Percentiles rank a stretch among this genome's conserved stretches.
phyloP scores from a whole-genome alignment of 2,888 invertebrate genomes.

The Cactoblastis cactorum region DNA sequence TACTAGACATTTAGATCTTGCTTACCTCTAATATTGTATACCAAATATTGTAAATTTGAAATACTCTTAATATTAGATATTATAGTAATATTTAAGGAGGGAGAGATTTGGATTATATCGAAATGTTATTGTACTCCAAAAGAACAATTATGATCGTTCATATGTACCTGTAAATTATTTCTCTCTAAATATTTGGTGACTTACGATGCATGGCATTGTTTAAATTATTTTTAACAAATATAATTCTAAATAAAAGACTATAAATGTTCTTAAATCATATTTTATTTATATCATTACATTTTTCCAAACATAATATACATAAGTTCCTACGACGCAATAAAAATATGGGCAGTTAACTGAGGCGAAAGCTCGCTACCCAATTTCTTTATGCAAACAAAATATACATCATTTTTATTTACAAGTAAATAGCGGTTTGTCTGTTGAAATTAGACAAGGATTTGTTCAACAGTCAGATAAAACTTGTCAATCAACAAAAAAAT shows the following conservation, averaged over 20 bases:
- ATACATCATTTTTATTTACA: no score
- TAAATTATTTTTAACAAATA: constrained; percentile 17
- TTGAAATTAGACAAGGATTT: no score
- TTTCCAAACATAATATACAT: background rate
- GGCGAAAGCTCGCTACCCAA: no score
- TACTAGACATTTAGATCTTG: background rate
- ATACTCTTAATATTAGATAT: constrained; percentile 18
- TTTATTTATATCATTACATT: background rate
- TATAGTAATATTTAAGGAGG: constrained; percentile 33
- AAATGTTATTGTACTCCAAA: constrained; percentile 28
- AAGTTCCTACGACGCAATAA: no score
- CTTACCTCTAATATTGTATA: background rate
- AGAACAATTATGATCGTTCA: constrained; percentile 24
- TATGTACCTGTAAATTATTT: constrained; percentile 18
- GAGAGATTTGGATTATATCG: constrained; percentile 45
- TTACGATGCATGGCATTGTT: constrained; percentile 15
- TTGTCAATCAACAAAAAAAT: no score
- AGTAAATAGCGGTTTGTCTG: no score
- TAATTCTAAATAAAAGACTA: constrained; percentile 20
- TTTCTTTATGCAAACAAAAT: no score
- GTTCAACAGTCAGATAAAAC: no score
- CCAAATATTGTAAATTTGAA: constrained; percentile 12
- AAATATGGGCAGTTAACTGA: no score
- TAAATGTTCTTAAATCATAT: constrained; percentile 4
- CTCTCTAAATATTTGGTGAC: constrained; percentile 15